Conservation (phyloP, 2,888 invertebrate species). For the Napeogenes sylphis region DNA sequence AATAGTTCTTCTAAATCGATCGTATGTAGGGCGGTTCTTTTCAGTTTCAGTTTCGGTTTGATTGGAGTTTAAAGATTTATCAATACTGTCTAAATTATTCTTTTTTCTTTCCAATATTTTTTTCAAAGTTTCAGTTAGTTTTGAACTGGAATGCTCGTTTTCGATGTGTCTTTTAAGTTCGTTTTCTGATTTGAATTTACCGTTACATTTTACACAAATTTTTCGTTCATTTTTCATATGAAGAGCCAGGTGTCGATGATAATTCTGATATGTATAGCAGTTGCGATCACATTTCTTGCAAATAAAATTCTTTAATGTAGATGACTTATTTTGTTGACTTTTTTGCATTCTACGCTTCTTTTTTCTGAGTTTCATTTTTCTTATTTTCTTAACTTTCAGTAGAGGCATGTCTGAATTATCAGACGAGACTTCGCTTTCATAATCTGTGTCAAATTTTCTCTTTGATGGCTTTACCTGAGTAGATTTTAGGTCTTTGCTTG, state of each 20-base stretch:
- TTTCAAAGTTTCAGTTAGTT: slow-evolving; percentile 59
- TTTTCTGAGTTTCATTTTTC: slow-evolving; percentile 11
- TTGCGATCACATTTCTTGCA: slow-evolving; percentile 57
- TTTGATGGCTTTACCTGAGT: slow-evolving; percentile 28
- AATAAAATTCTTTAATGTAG: slow-evolving; percentile 38
- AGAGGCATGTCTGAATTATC: slow-evolving; percentile 53
- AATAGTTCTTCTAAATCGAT: slow-evolving; percentile 45
- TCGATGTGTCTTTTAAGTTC: slow-evolving; percentile 48
- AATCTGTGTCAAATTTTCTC: slow-evolving; percentile 30
- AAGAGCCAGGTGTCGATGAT: slow-evolving; percentile 55
- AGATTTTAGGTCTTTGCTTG: slow-evolving; percentile 13
- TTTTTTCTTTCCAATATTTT: slow-evolving; percentile 39
- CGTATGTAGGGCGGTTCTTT: slow-evolving; percentile 27
- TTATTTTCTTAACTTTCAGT: slow-evolving; percentile 26
- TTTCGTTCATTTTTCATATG: slow-evolving; percentile 48
- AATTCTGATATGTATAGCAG: slow-evolving; percentile 65
- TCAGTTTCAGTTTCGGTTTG: background rate
- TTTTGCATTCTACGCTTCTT: slow-evolving; percentile 3
- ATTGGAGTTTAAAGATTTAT: background rate
- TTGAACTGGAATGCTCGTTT: slow-evolving; percentile 49
- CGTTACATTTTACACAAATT: slow-evolving; percentile 57
- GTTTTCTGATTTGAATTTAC: slow-evolving; percentile 43
- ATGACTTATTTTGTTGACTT: too few species aligned
- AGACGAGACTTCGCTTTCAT: slow-evolving; percentile 18
- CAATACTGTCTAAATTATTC: background rate